Conservation (phyloP, 23 tunicate species). For the Aplidium turbinatum region DNA sequence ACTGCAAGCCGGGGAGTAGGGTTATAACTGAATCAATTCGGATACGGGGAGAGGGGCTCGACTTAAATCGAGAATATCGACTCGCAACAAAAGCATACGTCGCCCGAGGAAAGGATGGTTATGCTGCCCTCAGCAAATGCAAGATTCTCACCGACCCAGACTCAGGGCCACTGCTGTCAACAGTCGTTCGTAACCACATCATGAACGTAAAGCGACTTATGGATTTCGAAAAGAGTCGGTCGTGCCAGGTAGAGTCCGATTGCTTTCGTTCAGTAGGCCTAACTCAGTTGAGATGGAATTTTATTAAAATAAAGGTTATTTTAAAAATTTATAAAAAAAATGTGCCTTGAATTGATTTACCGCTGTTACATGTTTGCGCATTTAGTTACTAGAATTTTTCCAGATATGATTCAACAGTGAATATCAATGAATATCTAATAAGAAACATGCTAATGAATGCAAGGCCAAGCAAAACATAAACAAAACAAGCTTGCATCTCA, state of each 20-base stretch:
- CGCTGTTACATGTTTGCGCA: too few species aligned
- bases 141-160: slow-evolving; percentile 69
- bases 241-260: slow-evolving; percentile 35
- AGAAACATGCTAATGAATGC: too few species aligned
- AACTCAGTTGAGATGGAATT: neutral
- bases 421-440: neutral
- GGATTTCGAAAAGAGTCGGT: slow-evolving; percentile 34
- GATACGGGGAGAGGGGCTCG: slow-evolving; percentile 58
- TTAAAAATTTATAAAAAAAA: neutral
- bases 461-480: too few species aligned
- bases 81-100: slow-evolving; percentile 93
- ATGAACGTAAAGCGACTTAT: slow-evolving; percentile 46
- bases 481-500: too few species aligned
- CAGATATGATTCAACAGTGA: too few species aligned
- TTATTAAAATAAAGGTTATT: neutral
- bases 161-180: slow-evolving; percentile 78
- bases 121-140: slow-evolving; percentile 49
- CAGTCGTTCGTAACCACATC: slow-evolving; percentile 82
- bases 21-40: slow-evolving; percentile 39
- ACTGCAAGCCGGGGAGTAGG: slow-evolving; percentile 33
- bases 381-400: too few species aligned
- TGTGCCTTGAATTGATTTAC: too few species aligned
- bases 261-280: too few species aligned
- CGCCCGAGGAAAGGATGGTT: slow-evolving; percentile 86
- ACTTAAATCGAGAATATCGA: slow-evolving; percentile 45